phyloP scores from a whole-genome alignment of 2,797 vertebrate species.

The Silurus aristotelis region DNA sequence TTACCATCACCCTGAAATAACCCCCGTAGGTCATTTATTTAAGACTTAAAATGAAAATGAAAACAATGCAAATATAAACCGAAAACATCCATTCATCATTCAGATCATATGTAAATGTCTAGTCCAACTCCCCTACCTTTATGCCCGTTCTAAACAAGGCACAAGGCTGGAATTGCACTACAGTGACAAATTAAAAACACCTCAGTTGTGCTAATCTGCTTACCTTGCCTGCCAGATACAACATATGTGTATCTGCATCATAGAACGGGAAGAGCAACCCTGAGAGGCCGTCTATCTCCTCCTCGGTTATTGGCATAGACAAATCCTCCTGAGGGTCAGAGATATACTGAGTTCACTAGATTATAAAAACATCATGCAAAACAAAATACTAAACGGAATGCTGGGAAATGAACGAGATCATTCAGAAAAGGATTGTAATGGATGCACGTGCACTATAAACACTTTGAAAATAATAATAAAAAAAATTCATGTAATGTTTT shows the following conservation, averaged over 20 bases:
- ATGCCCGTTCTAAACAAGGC: not conserved
- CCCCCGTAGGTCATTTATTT: slow-evolving; percentile 24
- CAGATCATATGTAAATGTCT: slow-evolving; percentile 16
- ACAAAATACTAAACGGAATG: not conserved
- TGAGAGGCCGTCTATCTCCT: slow-evolving; percentile 96
- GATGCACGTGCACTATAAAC: too few species aligned
- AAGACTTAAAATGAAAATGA: not conserved
- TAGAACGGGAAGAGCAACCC: slow-evolving; percentile 96
- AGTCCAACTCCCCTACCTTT: not conserved
- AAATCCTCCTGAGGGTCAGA: slow-evolving; percentile 84
- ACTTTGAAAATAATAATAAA: not conserved
- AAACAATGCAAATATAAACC: slow-evolving; percentile 22
- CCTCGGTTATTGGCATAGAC: slow-evolving; percentile 90
- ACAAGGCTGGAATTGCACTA: not conserved
- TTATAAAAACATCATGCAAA: not conserved
- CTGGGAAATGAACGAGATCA: not conserved
- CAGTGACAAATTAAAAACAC: not conserved
- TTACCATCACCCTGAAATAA: slow-evolving; percentile 90
- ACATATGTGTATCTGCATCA: slow-evolving; percentile 95
- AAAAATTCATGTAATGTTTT: not conserved
- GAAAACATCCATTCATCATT: not conserved
- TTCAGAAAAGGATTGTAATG: too few species aligned
- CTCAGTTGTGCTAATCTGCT: slow-evolving; percentile 20
- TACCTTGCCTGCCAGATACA: slow-evolving; percentile 98
- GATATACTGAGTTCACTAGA: slow-evolving; percentile 11